Base-by-base conservation (phyloP, 2,113 vertebrate species). In the Argyrosomus japonicus region DNA sequence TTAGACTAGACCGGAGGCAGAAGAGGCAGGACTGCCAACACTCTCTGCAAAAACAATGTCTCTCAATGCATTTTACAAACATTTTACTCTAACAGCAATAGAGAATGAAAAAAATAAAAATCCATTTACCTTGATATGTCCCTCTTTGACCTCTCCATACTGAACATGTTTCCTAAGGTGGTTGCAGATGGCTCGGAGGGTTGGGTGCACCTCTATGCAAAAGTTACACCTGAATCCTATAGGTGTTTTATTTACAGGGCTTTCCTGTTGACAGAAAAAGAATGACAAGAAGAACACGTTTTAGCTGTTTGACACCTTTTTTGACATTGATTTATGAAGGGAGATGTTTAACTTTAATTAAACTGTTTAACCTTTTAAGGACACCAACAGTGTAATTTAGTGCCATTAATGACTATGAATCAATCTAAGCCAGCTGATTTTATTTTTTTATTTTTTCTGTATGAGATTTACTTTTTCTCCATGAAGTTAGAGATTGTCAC, bases 151-250 rank as follows among this genome's bases (percentile, higher is more conserved):
- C 64, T 96, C 97, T 78, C 97, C 97, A 0, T 99, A 99, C 88
- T 99, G 97, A 75, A 99, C 97, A 5, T 99, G 98, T 81, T 99
- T 99, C 85, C 98, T 96, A 27, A 99, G 97, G 82, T 99, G 98
- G 90, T 99, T 99, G 93, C 97, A 99, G 94, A 99, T 99, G 79
- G 98, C 98, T 84, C 98, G 94, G 70, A 99, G 97, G 11, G 97
- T 99, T 32, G 97, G 96, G 87, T 99, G 98, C 80, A 99, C 96
- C 91, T 99, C 98, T 79, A 97, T 95, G 0, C 98, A 99, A 94
- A 99, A 99, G 86, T 99, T 99, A 92, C 98, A 99, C 74, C 97
- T 96, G 95, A 98, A 99, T 86, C 98, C 98, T 81, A 99, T 94
- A 19, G 95, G 94, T 32, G 92, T 51, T 77, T 92, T 94, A 67